These are phyloP conservation scores for Tenthredo amoena DNA, from an alignment of 2,888 invertebrate species.

Conservation along the genomic window DNA sequence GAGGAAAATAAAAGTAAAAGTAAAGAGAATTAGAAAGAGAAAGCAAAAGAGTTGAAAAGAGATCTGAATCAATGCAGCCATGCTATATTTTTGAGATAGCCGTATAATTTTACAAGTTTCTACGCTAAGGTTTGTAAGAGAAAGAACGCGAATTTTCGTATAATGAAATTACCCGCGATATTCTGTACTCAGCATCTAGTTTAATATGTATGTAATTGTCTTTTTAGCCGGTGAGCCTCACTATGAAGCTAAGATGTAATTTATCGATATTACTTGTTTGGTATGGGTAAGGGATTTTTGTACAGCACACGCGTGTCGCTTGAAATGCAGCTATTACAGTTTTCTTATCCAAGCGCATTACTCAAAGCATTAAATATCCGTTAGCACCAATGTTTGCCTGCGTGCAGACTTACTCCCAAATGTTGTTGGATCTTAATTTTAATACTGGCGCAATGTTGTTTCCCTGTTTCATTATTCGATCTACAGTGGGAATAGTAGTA, in stretches of 20 bases:
- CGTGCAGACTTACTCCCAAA: not conserved
- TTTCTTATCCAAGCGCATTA: not conserved
- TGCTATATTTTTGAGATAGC: constrained; percentile 77
- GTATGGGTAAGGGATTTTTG: constrained; percentile 17
- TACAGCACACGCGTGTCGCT: constrained; percentile 30
- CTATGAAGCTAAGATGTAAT: constrained; percentile 41
- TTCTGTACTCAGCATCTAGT: constrained; percentile 16
- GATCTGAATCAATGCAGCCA: constrained; percentile 65
- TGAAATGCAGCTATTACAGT: not conserved
- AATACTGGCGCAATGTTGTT: not conserved
- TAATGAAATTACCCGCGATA: constrained; percentile 57
- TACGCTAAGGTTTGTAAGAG: constrained; percentile 74
- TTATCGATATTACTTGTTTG: constrained; percentile 34
- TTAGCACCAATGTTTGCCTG: not conserved
- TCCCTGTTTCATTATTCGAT: constrained; percentile 9
- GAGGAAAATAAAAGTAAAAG: constrained; percentile 52
- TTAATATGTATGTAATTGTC: not conserved
- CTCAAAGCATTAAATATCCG: not conserved
- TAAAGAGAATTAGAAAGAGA: constrained; percentile 58
- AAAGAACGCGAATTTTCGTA: constrained; percentile 70
- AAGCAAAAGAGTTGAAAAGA: constrained; percentile 60
- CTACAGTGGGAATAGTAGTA: not conserved
- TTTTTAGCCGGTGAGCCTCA: constrained; percentile 17
- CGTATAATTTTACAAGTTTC: constrained; percentile 75
- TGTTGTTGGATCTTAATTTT: constrained; percentile 4